Base-by-base conservation (phyloP, 2,888 invertebrate genomes). In the Chrysomela aeneicollis region DNA sequence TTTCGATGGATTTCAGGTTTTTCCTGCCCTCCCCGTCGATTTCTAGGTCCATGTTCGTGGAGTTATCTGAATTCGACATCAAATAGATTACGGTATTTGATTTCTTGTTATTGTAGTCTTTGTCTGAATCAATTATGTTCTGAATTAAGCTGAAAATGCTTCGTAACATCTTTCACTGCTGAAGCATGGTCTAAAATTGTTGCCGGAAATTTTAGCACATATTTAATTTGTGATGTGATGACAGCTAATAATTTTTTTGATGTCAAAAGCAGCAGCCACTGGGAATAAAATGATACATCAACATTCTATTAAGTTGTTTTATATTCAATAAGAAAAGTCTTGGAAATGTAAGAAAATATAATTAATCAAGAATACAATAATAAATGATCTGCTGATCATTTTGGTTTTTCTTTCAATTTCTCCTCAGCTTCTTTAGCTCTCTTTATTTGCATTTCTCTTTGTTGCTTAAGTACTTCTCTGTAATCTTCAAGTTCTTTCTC, bases 391-490 rank as follows among this genome's bases (percentile, higher is more conserved):
- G 26, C 15, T 1, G 15, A 15, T 57, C 18, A 58, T 18, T 54
- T 63, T 46, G 47, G 21, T 53, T 66, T 46, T 51, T 59, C 60
- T 59, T 71, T 71, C 46, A 76, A 75, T 52, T 72, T 75, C 35
- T 63, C 68, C 65, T 78, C 80, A 5, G 81, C 81, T 70, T 82
- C 81, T 69, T 79, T 78, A 1, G 79, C 80, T 63, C 82, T 74
- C 67, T 80, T 82, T 18, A 80, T 71, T 64, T 81, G 82, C 79
- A 81, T 79, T 18, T 81, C 78, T 61, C 75, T 78, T 63, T 83
- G 83, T 66, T 81, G 80, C 61, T 78, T 74, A 9, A 84, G 63
- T 4, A 79, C 81, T 72, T 78, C 78, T 52, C 74, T 75, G 59
- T 83, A 84, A 2, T 77, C 78, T 55, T 80, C 78, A 19, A 73